Evolutionary conservation across 2,797 vertebrate species (phyloP).

Genomic region (Labeo calbasu): DNA sequence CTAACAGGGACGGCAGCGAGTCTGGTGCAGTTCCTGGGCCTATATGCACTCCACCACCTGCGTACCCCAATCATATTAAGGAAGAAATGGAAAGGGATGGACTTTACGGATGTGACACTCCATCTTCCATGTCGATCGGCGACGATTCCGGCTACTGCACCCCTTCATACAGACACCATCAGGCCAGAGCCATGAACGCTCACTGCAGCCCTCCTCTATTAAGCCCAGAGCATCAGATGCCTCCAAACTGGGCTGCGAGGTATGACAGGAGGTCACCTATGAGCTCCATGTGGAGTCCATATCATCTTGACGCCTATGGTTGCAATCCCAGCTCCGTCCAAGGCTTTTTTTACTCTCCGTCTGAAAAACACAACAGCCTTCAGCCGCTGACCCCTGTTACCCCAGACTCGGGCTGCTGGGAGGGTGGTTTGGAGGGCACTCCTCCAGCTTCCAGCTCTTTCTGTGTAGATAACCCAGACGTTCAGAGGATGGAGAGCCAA

Average conservation of each 20-base stretch:
- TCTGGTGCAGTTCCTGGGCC: constrained; percentile 23
- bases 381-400: constrained; percentile 59
- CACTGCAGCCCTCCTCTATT: constrained; percentile 50
- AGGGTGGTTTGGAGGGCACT: constrained; percentile 61
- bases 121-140: constrained; percentile 49
- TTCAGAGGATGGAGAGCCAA: constrained; percentile 30
- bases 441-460: constrained; percentile 59
- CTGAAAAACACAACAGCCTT: constrained; percentile 62
- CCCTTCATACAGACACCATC: constrained; percentile 60
- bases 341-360: constrained; percentile 56
- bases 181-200: constrained; percentile 46
- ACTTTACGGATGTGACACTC: constrained; percentile 63
- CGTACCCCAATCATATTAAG: constrained; percentile 67
- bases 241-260: constrained; percentile 62
- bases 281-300: constrained; percentile 62
- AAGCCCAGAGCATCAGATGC: constrained; percentile 49
- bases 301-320: constrained; percentile 60
- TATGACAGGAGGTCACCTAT: constrained; percentile 54
- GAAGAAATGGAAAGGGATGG: constrained; percentile 65
- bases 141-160: constrained; percentile 61
- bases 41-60: constrained; percentile 58
- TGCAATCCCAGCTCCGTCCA: constrained; percentile 54
- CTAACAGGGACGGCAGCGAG: constrained; percentile 26
- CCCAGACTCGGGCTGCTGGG: constrained; percentile 76
- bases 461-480: constrained; percentile 44